Evolutionary conservation across 1,140 invertebrate species (phyloP).

Genomic region (Drosophila littoralis): DNA sequence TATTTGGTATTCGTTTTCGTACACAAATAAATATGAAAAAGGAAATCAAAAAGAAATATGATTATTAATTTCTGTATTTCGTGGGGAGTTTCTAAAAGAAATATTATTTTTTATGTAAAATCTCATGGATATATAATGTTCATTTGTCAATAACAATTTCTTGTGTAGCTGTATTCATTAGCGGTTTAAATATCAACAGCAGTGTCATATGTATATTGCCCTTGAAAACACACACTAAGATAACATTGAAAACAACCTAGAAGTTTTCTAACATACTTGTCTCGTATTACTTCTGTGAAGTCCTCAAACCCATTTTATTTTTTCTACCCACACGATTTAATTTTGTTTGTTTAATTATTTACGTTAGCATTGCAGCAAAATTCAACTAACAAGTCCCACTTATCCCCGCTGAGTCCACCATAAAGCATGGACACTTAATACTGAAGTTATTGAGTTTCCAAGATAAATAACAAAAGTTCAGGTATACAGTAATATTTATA

Average conservation of each 20-base stretch:
- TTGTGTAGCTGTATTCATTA: constrained; percentile 14
- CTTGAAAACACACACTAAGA: constrained; percentile 12
- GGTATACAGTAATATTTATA: neutral
- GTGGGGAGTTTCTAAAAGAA: constrained; percentile 59
- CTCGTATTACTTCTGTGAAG: neutral
- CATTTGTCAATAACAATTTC: constrained; percentile 35
- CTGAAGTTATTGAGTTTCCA: neutral
- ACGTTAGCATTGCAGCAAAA: neutral
- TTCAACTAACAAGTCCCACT: neutral
- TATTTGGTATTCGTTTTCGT: constrained; percentile 81
- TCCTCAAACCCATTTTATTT: neutral
- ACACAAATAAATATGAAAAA: constrained; percentile 84
- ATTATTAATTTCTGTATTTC: constrained; percentile 83
- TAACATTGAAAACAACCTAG: neutral
- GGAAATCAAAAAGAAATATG: constrained; percentile 84
- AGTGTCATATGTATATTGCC: constrained; percentile 26
- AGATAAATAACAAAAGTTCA: neutral
- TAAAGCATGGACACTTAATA: neutral
- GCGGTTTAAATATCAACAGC: constrained; percentile 14
- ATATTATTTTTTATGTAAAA: constrained; percentile 26
- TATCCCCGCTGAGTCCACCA: neutral
- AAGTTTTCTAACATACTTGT: too few species aligned
- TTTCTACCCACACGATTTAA: neutral
- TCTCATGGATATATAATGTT: constrained; percentile 23
- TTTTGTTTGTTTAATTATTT: neutral